Percentiles rank a stretch among this genome's conserved stretches.
Evolutionary conservation across 2,113 vertebrate species (phyloP).

Genomic region (Atractosteus spatula): DNA sequence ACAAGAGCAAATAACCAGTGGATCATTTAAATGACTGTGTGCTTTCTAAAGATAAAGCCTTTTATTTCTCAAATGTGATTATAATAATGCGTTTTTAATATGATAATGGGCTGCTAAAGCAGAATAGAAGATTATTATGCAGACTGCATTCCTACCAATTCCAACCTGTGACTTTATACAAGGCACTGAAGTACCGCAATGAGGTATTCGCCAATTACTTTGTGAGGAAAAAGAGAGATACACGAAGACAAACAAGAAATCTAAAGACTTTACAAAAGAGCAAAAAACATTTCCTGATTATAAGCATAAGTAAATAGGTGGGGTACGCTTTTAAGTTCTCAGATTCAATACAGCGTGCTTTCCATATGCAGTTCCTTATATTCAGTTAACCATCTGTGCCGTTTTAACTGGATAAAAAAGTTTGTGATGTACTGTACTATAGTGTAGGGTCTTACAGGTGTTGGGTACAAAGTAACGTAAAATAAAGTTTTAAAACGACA

Average conservation of each 20-base stretch:
- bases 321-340: conserved; percentile 34
- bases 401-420: no score
- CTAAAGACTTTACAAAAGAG: conserved; percentile 30
- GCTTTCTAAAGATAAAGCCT: conserved; percentile 8
- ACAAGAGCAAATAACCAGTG: neutral
- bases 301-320: conserved; percentile 7
- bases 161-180: neutral
- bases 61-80: conserved; percentile 25
- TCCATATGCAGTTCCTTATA: no score
- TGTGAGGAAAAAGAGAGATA: conserved; percentile 20
- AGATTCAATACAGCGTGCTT: neutral
- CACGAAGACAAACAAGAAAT: conserved; percentile 41
- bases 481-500: no score
- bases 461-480: no score
- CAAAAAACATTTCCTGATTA: conserved; percentile 41
- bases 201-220: conserved; percentile 51
- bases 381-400: no score
- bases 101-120: conserved; percentile 12
- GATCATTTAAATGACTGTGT: neutral
- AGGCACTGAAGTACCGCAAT: conserved; percentile 19
- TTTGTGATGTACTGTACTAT: no score
- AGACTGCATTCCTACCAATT: no score
- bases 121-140: neutral
- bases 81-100: conserved; percentile 5
- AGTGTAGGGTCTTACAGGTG: no score